Evolutionary conservation across 2,113 vertebrate species (phyloP), one percentile per base, ranked within the genome.

Genomic region (Oryzias melastigma): DNA sequence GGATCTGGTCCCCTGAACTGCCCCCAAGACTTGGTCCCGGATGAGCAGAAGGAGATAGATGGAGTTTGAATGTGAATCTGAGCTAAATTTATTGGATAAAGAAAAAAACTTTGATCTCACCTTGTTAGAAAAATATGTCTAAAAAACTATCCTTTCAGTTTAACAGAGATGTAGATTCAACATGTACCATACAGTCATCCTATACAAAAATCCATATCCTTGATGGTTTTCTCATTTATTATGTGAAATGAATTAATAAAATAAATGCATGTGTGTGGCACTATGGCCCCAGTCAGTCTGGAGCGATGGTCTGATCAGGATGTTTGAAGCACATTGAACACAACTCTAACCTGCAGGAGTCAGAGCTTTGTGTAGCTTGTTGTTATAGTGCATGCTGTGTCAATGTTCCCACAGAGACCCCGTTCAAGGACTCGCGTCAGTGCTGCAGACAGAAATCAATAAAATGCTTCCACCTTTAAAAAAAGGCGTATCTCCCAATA

Each of bases 401-500:
- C 68, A 75, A 71, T 55, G 69, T 52, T 77, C 51, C 49, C 66
- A 47, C 55, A 62, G 58, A 49, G 45, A 42, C 14, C 51, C 53
- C 35, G 64, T 50, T 41, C 42, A 62, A 57, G 62, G 47, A 68
- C 48, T 69, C 55, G 57, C 19, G 19, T 65, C 70, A 58, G 51
- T 64, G 47, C 65, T 12, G 18, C 60, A 52, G 58, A 48, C 41
- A 44, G 74, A 68, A 81, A 81, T 81, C 79, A 78, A 81, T 82
- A 60, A 51, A 27, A 58, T 35, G 47, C 43, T 65, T 29, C 71
- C 45, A 71, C 75, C 68, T 68, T 56, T 55, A 62, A 74, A 14
- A 63, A 47, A 58, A 52, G 25, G 25, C 53, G 14, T 62, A 52
- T 45, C 27, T 48, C 62, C 35, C 27, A 6, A n/a, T 19, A 19